Evolutionary conservation across 2,113 vertebrate genomes (phyloP).

Genomic region (Hypocryptadius cinnamomeus): DNA sequence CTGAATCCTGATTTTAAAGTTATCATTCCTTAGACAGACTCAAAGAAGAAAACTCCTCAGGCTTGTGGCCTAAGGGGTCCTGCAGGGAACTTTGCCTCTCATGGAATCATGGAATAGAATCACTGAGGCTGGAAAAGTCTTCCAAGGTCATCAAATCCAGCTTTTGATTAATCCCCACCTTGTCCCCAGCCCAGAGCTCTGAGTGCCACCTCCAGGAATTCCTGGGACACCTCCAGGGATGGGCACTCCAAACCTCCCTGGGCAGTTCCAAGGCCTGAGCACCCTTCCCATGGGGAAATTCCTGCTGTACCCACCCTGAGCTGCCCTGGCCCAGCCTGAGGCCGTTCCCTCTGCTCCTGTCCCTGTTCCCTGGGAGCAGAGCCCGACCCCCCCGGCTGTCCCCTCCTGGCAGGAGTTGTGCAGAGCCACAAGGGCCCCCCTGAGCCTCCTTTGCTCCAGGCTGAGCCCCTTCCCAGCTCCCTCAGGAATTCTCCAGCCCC

Average conservation of each 20-base stretch:
- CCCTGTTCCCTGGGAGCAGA: neutral
- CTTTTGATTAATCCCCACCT: neutral
- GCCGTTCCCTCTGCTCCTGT: neutral
- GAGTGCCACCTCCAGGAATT: neutral
- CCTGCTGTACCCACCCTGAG: neutral
- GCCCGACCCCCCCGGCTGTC: neutral
- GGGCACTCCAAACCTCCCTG: neutral
- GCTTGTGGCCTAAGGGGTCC: neutral
- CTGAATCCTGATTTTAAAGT: neutral
- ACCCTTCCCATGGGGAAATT: neutral
- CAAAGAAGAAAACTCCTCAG: neutral
- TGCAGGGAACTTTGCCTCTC: neutral
- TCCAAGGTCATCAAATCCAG: neutral
- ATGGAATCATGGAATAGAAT: neutral
- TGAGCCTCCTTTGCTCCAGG: neutral
- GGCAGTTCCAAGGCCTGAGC: neutral
- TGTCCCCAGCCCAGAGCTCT: neutral
- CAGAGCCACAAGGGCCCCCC: neutral
- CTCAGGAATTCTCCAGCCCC: neutral
- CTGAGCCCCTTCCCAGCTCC: neutral
- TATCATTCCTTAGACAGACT: neutral
- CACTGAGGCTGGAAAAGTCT: fast-evolving
- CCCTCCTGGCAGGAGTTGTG: neutral
- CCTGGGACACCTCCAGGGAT: neutral
- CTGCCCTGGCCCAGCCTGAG: neutral